Conservation (phyloP, 2,888 invertebrate species). For the Andrena hattorfiana region DNA sequence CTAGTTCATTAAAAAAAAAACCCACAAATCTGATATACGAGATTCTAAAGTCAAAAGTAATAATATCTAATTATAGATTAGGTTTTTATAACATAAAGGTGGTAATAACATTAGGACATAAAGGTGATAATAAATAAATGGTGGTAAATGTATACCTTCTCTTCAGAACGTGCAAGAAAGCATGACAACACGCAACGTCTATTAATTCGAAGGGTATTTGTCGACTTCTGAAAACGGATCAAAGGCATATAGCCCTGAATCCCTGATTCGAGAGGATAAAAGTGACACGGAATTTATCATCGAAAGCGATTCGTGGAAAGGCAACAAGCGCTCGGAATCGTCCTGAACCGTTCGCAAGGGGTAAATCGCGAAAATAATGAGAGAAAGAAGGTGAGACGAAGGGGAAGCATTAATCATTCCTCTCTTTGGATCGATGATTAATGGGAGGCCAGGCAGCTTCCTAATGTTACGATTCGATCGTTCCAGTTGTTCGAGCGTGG, state of each 20-base stretch:
- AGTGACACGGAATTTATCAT: slow-evolving; percentile 13
- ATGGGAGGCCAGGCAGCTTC: slow-evolving; percentile 70
- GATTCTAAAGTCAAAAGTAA: too few relatives aligned
- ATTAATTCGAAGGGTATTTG: not conserved
- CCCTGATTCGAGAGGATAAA: not conserved
- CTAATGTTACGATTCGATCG: slow-evolving; percentile 75
- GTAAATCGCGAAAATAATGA: slow-evolving; percentile 33
- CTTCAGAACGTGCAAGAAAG: too few relatives aligned
- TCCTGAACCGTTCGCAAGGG: not conserved
- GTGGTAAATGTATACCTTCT: too few relatives aligned
- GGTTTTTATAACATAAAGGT: too few relatives aligned
- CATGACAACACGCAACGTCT: too few relatives aligned
- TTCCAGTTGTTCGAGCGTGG: slow-evolving; percentile 67
- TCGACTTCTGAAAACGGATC: not conserved
- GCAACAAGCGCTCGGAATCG: not conserved
- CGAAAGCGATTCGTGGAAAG: slow-evolving; percentile 2
- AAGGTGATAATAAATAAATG: too few relatives aligned
- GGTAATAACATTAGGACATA: too few relatives aligned
- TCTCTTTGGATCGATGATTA: slow-evolving; percentile 77
- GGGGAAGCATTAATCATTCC: slow-evolving; percentile 77
- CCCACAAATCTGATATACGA: too few relatives aligned
- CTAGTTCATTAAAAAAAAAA: too few relatives aligned
- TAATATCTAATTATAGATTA: too few relatives aligned
- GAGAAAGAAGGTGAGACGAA: slow-evolving; percentile 25
- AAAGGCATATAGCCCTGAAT: not conserved